phyloP scores from a whole-genome alignment of 2,797 vertebrate genomes.

The Taenioides sp. region DNA sequence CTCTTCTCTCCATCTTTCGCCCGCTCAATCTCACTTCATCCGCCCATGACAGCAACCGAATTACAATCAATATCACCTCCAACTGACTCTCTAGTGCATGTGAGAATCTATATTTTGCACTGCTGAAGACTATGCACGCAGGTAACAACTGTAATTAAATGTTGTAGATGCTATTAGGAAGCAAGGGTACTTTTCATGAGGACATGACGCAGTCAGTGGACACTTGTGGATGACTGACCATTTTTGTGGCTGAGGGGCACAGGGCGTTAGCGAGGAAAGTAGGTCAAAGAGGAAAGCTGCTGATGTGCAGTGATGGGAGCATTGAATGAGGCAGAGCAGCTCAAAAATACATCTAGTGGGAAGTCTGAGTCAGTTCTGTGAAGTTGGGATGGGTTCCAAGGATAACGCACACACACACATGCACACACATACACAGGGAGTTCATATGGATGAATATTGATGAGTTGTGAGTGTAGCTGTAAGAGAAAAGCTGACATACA shows the following conservation, averaged over 20 bases:
- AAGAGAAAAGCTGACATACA: slow-evolving; percentile 38
- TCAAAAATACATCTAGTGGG: slow-evolving; percentile 40
- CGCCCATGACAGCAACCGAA: slow-evolving; percentile 46
- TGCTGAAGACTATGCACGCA: slow-evolving; percentile 19
- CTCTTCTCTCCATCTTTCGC: slow-evolving; percentile 24
- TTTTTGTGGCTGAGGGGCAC: slow-evolving; percentile 21
- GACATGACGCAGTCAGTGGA: slow-evolving; percentile 18
- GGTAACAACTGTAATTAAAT: slow-evolving; percentile 20
- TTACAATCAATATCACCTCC: slow-evolving; percentile 53
- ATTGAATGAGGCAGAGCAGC: slow-evolving; percentile 31
- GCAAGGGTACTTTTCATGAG: slow-evolving; percentile 12
- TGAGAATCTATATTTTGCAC: slow-evolving; percentile 29
- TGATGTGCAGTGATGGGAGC: slow-evolving; percentile 46
- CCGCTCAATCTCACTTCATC: slow-evolving; percentile 55
- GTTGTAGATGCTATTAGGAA: slow-evolving; percentile 6
- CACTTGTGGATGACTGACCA: slow-evolving; percentile 29
- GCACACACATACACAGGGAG: slow-evolving; percentile 1
- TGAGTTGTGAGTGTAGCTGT: slow-evolving; percentile 42
- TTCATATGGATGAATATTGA: slow-evolving; percentile 34
- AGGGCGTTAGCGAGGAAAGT: slow-evolving; percentile 37
- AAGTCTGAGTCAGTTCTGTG: slow-evolving; percentile 37
- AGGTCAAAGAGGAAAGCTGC: slow-evolving; percentile 48
- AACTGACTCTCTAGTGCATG: slow-evolving; percentile 31
- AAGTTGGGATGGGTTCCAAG: slow-evolving; percentile 37
- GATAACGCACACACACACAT: slow-evolving; percentile 13